These are phyloP conservation scores for Tipula confusa DNA, from an alignment of 2,888 invertebrate species.

Conservation along the genomic window DNA sequence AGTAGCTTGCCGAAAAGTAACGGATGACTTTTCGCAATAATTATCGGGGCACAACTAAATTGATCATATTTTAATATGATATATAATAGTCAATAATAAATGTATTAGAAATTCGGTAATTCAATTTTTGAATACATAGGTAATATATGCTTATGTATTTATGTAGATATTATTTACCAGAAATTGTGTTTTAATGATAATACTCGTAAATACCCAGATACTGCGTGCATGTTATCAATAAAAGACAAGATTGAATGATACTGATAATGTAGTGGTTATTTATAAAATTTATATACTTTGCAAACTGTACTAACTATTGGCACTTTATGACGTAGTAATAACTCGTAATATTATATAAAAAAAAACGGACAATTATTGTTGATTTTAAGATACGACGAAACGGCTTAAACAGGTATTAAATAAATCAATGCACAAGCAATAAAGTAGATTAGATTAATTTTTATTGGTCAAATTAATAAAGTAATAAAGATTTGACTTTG, in stretches of 20 bases:
- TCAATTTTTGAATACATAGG: background rate
- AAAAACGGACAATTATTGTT: no score
- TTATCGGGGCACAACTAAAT: background rate
- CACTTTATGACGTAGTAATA: no score
- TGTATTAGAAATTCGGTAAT: background rate
- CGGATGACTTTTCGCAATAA: background rate
- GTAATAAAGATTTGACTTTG: no score
- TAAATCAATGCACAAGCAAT: no score
- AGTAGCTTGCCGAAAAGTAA: background rate
- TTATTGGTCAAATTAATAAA: no score
- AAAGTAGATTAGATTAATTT: no score
- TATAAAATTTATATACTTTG: background rate
- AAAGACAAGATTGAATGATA: background rate
- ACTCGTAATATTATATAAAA: no score
- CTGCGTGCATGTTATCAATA: background rate
- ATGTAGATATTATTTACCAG: background rate
- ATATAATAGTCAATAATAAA: background rate
- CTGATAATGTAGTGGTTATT: background rate
- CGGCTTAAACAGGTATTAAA: no score
- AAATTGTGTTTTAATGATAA: background rate
- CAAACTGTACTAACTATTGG: no score
- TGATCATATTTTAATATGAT: background rate
- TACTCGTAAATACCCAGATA: background rate
- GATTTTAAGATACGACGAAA: no score
- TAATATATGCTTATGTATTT: background rate